These are phyloP conservation scores for Gnathonemus echidnorhynchus DNA, from an alignment of 2,113 vertebrate genomes.

Conservation along the genomic window DNA sequence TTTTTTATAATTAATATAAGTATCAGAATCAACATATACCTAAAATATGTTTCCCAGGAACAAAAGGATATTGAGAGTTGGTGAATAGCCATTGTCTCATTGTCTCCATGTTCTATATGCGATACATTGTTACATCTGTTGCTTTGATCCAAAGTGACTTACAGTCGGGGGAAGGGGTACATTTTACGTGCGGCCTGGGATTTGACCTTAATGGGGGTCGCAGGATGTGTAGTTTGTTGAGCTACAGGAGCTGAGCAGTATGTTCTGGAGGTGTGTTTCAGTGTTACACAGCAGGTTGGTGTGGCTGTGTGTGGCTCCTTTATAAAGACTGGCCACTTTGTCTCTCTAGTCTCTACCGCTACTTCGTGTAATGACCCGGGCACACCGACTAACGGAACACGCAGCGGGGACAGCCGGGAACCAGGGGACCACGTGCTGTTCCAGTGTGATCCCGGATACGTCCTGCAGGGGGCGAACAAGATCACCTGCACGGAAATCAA, in stretches of 20 bases:
- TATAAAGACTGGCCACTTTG: background rate
- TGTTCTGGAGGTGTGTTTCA: background rate
- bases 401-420: constrained; percentile 81
- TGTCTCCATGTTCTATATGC: background rate
- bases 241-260: background rate
- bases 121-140: background rate
- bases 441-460: constrained; percentile 89
- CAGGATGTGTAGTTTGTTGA: background rate
- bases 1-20: background rate
- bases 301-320: background rate
- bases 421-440: constrained; percentile 85
- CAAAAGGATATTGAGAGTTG: background rate
- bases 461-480: constrained; percentile 76
- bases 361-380: constrained; percentile 97
- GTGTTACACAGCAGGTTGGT: background rate
- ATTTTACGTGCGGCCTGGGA: background rate
- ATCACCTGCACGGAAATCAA: constrained; percentile 92
- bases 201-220: background rate
- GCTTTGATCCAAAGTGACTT: background rate
- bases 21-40: background rate
- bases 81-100: background rate
- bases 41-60: background rate
- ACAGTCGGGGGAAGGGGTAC: background rate
- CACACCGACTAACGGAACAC: constrained; percentile 86
- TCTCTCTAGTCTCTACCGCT: constrained; percentile 79